These are phyloP conservation scores for Graphium colonna DNA, from an alignment of 2,888 invertebrate genomes.

Conservation along the genomic window DNA sequence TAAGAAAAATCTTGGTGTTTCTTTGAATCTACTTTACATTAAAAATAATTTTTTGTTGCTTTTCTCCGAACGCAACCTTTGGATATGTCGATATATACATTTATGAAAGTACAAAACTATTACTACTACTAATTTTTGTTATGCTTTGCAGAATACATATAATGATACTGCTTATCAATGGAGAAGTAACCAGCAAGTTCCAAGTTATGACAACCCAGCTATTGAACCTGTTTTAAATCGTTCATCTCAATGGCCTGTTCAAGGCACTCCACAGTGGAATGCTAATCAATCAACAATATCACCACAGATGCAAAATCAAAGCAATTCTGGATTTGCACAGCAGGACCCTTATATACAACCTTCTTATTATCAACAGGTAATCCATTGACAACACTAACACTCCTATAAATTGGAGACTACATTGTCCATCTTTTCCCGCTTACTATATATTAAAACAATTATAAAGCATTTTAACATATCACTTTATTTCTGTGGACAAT, in stretches of 20 bases:
- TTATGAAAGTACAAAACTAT: no score
- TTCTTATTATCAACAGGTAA: conserved; percentile 10
- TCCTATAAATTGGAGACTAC: no score
- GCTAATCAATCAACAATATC: conserved; percentile 1
- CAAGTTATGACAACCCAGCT: neutral
- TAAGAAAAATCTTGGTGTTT: no score
- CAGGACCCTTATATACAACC: neutral
- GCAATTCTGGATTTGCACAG: conserved; percentile 11
- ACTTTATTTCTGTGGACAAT: no score
- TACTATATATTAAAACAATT: no score
- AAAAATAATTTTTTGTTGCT: neutral
- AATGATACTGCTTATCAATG: conserved; percentile 12
- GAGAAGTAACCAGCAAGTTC: conserved; percentile 4
- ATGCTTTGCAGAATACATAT: neutral
- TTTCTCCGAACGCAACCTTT: no score
- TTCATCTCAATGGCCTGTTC: conserved; percentile 1
- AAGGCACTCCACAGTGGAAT: conserved; percentile 3
- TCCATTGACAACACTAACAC: no score
- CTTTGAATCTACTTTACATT: no score
- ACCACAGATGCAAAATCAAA: conserved; percentile 3
- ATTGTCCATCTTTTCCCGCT: no score
- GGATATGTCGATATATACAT: neutral
- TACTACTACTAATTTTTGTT: neutral
- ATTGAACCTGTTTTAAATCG: neutral
- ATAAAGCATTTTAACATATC: no score